Percentiles rank a stretch among this genome's conserved stretches.
phyloP scores from a whole-genome alignment of 2,113 vertebrate genomes.

The Eurystomus gularis region DNA sequence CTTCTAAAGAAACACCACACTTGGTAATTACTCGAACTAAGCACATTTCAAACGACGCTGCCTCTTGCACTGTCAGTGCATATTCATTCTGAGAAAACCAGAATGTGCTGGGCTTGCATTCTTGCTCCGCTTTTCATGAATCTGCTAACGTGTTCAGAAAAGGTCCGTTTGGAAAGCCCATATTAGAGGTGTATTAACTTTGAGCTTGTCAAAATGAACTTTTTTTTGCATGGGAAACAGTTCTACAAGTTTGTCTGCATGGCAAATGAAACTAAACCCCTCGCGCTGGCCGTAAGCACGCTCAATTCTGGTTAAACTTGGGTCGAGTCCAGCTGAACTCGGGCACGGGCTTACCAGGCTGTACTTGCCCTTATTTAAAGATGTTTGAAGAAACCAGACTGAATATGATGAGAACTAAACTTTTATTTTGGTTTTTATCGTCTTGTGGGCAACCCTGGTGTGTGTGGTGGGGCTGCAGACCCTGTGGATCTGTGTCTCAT shows the following conservation, averaged over 20 bases:
- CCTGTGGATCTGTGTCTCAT: background rate
- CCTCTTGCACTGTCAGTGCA: conserved; percentile 1
- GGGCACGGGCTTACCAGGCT: background rate
- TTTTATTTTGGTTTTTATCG: background rate
- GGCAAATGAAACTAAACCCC: background rate
- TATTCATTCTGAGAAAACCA: conserved; percentile 29
- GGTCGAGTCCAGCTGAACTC: background rate
- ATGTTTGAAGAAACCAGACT: background rate
- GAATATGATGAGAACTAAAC: background rate
- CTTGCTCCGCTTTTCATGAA: background rate
- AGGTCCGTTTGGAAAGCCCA: conserved; percentile 33
- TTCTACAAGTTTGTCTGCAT: background rate
- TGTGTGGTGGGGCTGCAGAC: background rate
- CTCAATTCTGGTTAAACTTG: background rate
- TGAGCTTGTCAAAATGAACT: background rate
- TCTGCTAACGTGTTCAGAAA: conserved; percentile 14
- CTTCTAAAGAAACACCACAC: conserved; percentile 27
- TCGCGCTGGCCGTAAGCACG: background rate
- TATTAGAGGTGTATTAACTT: conserved; percentile 12
- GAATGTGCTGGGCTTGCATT: conserved; percentile 55
- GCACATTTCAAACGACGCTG: background rate
- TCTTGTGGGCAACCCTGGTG: background rate
- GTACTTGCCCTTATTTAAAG: background rate
- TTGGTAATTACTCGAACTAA: conserved; percentile 28
- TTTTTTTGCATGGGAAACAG: conserved; percentile 15